Conservation (phyloP, 2,888 invertebrate genomes). For the Camponotus fellah region DNA sequence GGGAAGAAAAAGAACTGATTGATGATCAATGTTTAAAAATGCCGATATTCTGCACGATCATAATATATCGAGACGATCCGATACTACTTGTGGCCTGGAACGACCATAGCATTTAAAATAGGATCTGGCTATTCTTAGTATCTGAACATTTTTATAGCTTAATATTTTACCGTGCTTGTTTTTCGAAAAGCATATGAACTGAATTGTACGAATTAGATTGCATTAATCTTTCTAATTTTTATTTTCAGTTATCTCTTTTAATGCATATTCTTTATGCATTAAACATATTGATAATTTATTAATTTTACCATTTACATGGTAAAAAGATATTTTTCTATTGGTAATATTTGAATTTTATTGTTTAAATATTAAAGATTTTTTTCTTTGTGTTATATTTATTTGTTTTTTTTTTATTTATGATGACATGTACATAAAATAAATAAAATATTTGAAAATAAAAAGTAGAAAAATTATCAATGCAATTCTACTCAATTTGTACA, state of each 20-base stretch:
- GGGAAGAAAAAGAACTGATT: conserved; percentile 85
- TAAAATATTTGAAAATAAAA: conserved; percentile 19
- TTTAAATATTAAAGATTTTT: not conserved
- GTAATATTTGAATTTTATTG: not conserved
- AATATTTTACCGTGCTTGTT: not conserved
- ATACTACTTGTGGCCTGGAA: conserved; percentile 36
- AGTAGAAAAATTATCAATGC: conserved; percentile 10
- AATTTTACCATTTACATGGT: not conserved
- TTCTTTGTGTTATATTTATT: not conserved
- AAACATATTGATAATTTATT: not conserved
- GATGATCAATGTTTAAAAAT: conserved; percentile 2
- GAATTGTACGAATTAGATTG: not conserved
- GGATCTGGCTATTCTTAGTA: conserved; percentile 16
- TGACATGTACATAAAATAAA: not conserved
- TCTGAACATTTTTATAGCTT: conserved; percentile 24
- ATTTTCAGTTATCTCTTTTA: not conserved
- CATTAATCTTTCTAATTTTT: not conserved
- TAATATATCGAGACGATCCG: conserved; percentile 35
- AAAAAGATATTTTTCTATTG: not conserved
- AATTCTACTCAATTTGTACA: not conserved
- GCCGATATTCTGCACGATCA: conserved; percentile 36
- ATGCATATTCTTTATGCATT: not conserved
- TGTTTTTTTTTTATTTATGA: too few relatives aligned
- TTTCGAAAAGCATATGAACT: not conserved
- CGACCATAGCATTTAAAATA: conserved; percentile 23